A percentile compares a stretch with the other conserved stretches of the same genome.
phyloP scores from a whole-genome alignment of 2,797 vertebrate species.

The Petrocephalus sullivani region DNA sequence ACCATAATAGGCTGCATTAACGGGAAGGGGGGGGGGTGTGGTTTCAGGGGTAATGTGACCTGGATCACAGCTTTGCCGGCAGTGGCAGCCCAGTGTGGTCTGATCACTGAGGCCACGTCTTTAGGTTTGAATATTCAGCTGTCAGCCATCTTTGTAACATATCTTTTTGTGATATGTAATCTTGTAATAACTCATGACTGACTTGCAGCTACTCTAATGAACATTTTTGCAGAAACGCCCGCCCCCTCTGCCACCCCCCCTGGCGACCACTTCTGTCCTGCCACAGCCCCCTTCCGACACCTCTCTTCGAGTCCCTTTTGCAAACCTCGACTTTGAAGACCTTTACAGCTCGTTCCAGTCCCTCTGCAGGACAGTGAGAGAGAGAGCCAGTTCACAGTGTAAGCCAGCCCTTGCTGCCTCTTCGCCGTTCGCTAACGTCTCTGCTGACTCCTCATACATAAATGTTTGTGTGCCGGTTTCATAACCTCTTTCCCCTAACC shows the following conservation, averaged over 20 bases:
- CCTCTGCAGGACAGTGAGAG: slow-evolving; percentile 85
- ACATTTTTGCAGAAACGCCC: slow-evolving; percentile 49
- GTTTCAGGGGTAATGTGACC: too few species aligned
- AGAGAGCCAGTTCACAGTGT: slow-evolving; percentile 63
- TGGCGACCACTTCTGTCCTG: slow-evolving; percentile 27
- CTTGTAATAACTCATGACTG: neutral
- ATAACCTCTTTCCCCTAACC: neutral
- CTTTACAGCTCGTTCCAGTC: slow-evolving; percentile 92
- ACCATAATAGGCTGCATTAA: neutral
- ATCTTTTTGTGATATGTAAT: neutral
- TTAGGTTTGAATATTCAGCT: neutral
- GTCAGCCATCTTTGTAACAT: neutral
- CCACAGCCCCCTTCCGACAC: slow-evolving; percentile 47
- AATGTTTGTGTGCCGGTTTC: neutral
- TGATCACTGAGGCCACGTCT: neutral
- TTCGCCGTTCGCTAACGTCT: neutral
- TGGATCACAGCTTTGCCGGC: too few species aligned
- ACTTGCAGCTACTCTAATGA: slow-evolving; percentile 23
- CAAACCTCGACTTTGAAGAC: slow-evolving; percentile 87
- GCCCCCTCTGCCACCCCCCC: slow-evolving; percentile 21
- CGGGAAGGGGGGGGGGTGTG: neutral
- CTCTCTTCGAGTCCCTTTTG: slow-evolving; percentile 76
- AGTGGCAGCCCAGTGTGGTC: neutral
- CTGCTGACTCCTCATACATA: neutral
- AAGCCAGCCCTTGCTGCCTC: too few species aligned